A percentile compares a stretch with the other conserved stretches of the same genome.
These are phyloP conservation scores for Lates calcarifer DNA, from an alignment of 2,113 vertebrate genomes.

Conservation along the genomic window DNA sequence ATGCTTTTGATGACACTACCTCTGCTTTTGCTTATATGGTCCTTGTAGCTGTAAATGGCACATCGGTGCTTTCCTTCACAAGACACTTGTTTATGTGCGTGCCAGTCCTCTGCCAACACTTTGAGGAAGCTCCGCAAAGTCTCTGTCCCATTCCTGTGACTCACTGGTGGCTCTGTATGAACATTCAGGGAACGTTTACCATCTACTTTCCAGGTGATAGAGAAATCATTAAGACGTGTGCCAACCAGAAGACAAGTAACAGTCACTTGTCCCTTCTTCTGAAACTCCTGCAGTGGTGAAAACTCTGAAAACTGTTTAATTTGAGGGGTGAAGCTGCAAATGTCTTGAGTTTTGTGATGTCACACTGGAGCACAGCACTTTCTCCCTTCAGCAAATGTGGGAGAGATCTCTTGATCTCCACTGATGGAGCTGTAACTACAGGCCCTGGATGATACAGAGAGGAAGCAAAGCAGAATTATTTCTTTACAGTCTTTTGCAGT, in stretches of 20 bases:
- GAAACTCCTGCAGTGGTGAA: constrained; percentile 31
- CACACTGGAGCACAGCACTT: constrained; percentile 69
- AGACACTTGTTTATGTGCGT: constrained; percentile 54
- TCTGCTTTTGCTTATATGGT: constrained; percentile 68
- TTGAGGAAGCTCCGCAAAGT: constrained; percentile 62
- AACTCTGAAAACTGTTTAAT: no score
- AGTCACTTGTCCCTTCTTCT: constrained; percentile 15
- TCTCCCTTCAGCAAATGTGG: constrained; percentile 37
- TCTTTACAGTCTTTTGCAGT: background rate
- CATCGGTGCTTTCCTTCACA: constrained; percentile 76
- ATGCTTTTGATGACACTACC: constrained; percentile 17
- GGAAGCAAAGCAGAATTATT: background rate
- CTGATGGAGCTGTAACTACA: constrained; percentile 36
- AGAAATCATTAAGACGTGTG: constrained; percentile 53
- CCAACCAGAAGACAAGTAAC: constrained; percentile 78
- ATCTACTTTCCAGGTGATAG: constrained; percentile 73
- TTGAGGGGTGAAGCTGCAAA: no score
- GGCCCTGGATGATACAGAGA: constrained; percentile 35
- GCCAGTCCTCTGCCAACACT: constrained; percentile 58
- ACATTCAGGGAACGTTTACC: fast-evolving
- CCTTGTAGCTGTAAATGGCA: constrained; percentile 24
- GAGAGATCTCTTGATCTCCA: constrained; percentile 75
- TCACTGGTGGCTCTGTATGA: background rate
- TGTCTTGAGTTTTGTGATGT: constrained; percentile 52
- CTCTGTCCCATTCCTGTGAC: constrained; percentile 74